These are phyloP conservation scores for Muscicapa comitata DNA, from an alignment of 2,797 vertebrate genomes.

Conservation along the genomic window DNA sequence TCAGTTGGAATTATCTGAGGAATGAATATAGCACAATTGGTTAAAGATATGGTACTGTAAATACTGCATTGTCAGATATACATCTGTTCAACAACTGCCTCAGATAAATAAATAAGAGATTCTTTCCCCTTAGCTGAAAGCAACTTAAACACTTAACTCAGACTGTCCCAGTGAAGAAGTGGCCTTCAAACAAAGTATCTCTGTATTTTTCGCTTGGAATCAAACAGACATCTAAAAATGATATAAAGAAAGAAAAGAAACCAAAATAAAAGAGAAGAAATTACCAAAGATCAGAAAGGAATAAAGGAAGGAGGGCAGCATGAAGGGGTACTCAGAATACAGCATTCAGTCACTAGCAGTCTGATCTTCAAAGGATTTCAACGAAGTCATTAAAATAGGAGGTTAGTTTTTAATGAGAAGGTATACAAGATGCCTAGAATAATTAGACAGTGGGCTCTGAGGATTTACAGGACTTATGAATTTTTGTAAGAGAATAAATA, in stretches of 20 bases:
- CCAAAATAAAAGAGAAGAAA: neutral
- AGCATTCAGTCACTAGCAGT: constrained; percentile 40
- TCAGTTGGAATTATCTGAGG: neutral
- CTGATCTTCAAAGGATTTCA: constrained; percentile 74
- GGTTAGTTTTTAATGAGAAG: constrained; percentile 75
- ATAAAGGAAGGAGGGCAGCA: constrained; percentile 1
- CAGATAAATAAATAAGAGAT: neutral
- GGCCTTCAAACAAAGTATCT: neutral
- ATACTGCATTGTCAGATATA: neutral
- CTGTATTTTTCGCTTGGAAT: neutral
- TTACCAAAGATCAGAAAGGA: constrained; percentile 8
- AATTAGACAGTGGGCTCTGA: constrained; percentile 72
- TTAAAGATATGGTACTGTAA: constrained; percentile 12
- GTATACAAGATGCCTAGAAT: constrained; percentile 68
- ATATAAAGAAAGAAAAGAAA: neutral
- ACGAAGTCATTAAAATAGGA: constrained; percentile 75
- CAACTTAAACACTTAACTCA: neutral
- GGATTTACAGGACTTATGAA: constrained; percentile 68
- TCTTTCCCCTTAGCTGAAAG: neutral
- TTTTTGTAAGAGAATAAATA: constrained; percentile 66
- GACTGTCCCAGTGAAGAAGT: neutral
- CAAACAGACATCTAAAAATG: neutral
- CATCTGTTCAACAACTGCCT: constrained; percentile 13
- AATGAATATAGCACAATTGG: constrained; percentile 4
- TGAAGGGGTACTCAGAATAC: constrained; percentile 37